Base-by-base conservation (phyloP, 2,888 invertebrate species). In the Apotomis betuletana region DNA sequence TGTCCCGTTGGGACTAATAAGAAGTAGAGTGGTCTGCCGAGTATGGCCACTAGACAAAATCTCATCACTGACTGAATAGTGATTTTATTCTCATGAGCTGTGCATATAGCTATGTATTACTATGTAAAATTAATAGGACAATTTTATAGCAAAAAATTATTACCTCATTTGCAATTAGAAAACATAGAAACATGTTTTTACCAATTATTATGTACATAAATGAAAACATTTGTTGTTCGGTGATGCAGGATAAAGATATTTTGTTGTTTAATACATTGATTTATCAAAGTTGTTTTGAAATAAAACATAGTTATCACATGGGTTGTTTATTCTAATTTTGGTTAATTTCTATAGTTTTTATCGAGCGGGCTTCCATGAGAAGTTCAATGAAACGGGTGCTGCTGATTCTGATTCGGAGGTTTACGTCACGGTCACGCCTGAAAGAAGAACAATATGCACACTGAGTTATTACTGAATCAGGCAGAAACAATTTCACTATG, bases 1-100 rank as follows among this genome's bases (percentile, higher is more conserved):
- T 5, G 96, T 99, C 27, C 98, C 98, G 0, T 95, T 96, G 82
- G 98, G 97, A 3, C 91, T 99, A 8, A 94, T 98, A 68, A 93
- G 95, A 77, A 97, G 98, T 81, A 94, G 97, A 83, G 98, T 97
- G 12, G 81, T 98, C n/a, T 96, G 95, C 81, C 94, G 96, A 88
- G 93, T 98, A 69, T 97, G 97, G 96, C 97, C 97, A 0, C 85
- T 95, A 75, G 87, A 93, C 82, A 92, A 92, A 83, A 89, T 93
- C 9, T 82, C 85, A 13, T 89, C 88, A 27, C 76, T 94, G 74
- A 85, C 87, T 69, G 85, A 88, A 75, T 83, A 80, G 74, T 88
- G 76, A 36, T 46, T n/a, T 41, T 54, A 15, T 52, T 6, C 5
- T 6, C 41, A 41, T 41, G 41, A 41, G 6, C 41, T 41, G 41